These are phyloP conservation scores for Myotis yumanensis DNA, from an alignment of 2,113 vertebrate genomes.

Conservation along the genomic window DNA sequence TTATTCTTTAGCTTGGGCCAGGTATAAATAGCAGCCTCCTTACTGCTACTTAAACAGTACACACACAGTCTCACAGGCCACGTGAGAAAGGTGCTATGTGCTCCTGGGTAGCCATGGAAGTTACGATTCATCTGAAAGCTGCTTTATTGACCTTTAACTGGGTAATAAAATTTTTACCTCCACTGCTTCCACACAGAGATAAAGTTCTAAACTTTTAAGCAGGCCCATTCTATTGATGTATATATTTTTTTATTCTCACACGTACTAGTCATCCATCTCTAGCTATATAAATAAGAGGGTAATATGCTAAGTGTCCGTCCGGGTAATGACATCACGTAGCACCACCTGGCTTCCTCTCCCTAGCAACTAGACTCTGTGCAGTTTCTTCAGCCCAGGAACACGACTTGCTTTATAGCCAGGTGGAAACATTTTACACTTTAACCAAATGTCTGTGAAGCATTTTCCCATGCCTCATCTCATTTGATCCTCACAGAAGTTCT, in stretches of 20 bases:
- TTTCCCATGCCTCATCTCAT: too few species aligned
- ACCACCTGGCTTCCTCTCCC: too few species aligned
- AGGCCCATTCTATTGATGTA: neutral
- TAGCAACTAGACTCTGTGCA: too few species aligned
- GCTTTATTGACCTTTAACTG: neutral
- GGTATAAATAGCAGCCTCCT: neutral
- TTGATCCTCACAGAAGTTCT: too few species aligned
- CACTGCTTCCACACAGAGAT: neutral
- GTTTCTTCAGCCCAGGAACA: too few species aligned
- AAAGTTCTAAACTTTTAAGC: neutral
- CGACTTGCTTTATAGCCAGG: too few species aligned
- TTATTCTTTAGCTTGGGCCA: neutral
- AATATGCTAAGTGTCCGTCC: too few species aligned
- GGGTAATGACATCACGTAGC: too few species aligned
- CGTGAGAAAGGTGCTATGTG: neutral
- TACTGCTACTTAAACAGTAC: neutral
- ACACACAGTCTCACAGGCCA: neutral
- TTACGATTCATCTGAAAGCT: neutral
- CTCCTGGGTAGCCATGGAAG: neutral
- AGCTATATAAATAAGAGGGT: neutral
- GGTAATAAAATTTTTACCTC: neutral
- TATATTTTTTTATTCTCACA: neutral
- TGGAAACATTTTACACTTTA: too few species aligned
- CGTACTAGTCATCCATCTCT: neutral
- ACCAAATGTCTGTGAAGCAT: too few species aligned